Percentiles rank a stretch among this genome's conserved stretches.
These are phyloP conservation scores for Cataglyphis albicans DNA, from an alignment of 2,888 invertebrate species.

Conservation along the genomic window DNA sequence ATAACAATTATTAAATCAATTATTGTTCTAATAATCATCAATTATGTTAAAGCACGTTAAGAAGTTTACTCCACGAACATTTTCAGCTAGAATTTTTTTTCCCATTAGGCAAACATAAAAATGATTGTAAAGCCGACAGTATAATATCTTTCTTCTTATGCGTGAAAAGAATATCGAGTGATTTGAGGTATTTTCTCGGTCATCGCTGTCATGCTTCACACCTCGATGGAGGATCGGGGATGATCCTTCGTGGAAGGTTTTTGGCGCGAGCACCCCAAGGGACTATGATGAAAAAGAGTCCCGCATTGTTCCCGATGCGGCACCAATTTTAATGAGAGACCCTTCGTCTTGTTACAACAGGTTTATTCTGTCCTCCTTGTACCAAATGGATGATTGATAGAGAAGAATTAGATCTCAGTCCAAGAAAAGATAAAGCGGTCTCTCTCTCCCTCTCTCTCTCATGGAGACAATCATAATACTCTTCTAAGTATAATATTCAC, in stretches of 20 bases:
- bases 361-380: constrained; percentile 64
- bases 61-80: background rate
- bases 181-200: background rate
- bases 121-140: background rate
- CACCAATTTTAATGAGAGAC: constrained; percentile 78
- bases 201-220: background rate
- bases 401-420: background rate
- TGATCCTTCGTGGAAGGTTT: background rate
- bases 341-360: constrained; percentile 67
- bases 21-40: background rate
- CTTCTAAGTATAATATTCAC: background rate
- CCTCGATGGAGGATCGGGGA: constrained; percentile 2
- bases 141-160: background rate
- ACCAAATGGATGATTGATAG: constrained; percentile 45
- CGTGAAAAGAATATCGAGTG: background rate
- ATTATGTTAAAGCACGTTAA: background rate
- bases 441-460: background rate
- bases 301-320: constrained; percentile 53
- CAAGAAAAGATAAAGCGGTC: background rate
- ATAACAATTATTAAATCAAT: background rate
- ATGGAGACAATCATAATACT: background rate
- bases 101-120: background rate
- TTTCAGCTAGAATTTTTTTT: background rate
- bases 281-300: background rate
- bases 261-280: background rate